Percentiles rank a stretch among this genome's conserved stretches.
Evolutionary conservation across 2,888 invertebrate genomes (phyloP).

Genomic region (Calameuta pallipes): DNA sequence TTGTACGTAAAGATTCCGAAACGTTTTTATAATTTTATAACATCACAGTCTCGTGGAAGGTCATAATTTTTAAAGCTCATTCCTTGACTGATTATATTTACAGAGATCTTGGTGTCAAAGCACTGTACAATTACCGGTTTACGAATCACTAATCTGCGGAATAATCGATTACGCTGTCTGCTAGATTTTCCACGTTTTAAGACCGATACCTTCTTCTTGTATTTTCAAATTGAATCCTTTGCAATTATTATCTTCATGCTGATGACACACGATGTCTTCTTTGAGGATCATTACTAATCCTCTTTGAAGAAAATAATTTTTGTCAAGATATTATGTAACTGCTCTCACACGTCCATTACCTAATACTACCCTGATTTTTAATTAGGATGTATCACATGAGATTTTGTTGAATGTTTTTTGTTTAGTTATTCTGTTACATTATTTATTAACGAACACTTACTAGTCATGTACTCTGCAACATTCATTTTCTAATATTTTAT

Average conservation of each 20-base stretch:
- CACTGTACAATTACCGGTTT: neutral
- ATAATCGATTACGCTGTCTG: neutral
- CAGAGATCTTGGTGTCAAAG: neutral
- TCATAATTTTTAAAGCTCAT: neutral
- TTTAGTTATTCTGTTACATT: neutral
- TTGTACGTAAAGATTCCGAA: neutral
- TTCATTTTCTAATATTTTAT: neutral
- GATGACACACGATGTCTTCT: neutral
- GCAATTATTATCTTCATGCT: neutral
- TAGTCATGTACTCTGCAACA: neutral
- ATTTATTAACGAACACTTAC: neutral
- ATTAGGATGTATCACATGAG: neutral
- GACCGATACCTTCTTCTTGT: neutral
- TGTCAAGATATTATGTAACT: conserved; percentile 20
- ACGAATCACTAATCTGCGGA: neutral
- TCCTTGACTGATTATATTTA: neutral
- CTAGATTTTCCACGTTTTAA: neutral
- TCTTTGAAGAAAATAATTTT: neutral
- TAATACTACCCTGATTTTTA: conserved; percentile 6
- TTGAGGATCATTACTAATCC: neutral
- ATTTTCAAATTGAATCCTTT: neutral
- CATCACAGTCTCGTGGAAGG: neutral
- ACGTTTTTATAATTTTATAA: neutral
- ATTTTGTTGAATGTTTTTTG: neutral
- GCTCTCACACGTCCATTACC: conserved; percentile 7